A percentile compares a stretch with the other conserved stretches of the same genome.
These are phyloP conservation scores for Ctenoplectra terminalis DNA, from an alignment of 1,140 invertebrate genomes.

Conservation along the genomic window DNA sequence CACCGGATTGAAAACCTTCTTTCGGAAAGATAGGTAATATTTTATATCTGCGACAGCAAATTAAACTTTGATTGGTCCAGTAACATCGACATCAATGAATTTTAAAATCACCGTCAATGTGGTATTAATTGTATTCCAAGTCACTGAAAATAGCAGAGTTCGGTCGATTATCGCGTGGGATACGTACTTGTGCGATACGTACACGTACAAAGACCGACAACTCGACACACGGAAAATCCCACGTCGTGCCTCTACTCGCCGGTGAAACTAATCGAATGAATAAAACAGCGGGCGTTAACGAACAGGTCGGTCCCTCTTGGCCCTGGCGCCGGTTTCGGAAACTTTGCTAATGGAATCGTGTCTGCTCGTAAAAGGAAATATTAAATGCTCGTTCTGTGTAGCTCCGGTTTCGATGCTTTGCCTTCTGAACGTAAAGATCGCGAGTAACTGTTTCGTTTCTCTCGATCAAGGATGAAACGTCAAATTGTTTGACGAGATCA, in stretches of 20 bases:
- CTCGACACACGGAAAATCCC: constrained; percentile 25
- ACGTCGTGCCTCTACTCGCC: constrained; percentile 49
- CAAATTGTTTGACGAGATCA: neutral
- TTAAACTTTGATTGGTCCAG: neutral
- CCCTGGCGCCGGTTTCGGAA: constrained; percentile 58
- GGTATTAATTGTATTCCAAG: constrained; percentile 37
- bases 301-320: constrained; percentile 68
- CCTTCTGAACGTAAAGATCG: too few species aligned
- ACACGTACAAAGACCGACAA: neutral
- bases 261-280: constrained; percentile 74
- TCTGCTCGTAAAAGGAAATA: constrained; percentile 71
- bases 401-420: constrained; percentile 35
- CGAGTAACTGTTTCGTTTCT: neutral
- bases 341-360: constrained; percentile 76
- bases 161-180: neutral
- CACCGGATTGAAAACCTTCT: too few species aligned
- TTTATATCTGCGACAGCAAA: neutral
- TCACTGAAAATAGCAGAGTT: constrained; percentile 11
- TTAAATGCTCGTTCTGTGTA: constrained; percentile 63
- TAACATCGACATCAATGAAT: neutral
- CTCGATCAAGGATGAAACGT: neutral
- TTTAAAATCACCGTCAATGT: neutral
- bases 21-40: neutral
- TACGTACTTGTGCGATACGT: neutral
- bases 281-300: constrained; percentile 70